These are phyloP conservation scores for Cyphomyrus plagiostoma DNA, from an alignment of 2,113 vertebrate species.

Conservation along the genomic window DNA sequence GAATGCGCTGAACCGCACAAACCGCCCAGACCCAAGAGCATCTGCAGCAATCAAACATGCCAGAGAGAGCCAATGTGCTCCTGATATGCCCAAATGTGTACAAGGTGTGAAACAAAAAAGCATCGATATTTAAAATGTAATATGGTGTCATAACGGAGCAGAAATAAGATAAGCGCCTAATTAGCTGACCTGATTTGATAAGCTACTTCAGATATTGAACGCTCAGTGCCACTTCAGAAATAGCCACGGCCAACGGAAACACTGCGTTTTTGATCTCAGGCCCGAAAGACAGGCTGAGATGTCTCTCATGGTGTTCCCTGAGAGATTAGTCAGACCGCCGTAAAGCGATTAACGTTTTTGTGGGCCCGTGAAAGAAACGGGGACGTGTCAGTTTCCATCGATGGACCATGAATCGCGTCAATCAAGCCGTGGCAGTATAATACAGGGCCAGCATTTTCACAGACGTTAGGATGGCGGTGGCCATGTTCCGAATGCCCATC, in stretches of 20 bases:
- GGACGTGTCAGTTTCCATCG: not conserved
- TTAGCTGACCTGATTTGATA: slow-evolving; percentile 72
- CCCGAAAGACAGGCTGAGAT: slow-evolving; percentile 54
- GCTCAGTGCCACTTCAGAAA: slow-evolving; percentile 58
- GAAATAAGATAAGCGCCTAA: slow-evolving; percentile 71
- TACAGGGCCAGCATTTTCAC: too few species aligned
- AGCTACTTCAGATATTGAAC: slow-evolving; percentile 67
- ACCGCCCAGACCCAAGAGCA: not conserved
- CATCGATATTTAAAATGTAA: slow-evolving; percentile 24
- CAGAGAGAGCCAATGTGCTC: not conserved
- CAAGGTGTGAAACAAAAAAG: not conserved
- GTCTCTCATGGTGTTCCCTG: slow-evolving; percentile 36
- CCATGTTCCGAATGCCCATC: not conserved
- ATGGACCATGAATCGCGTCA: too few species aligned
- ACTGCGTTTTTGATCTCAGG: slow-evolving; percentile 60
- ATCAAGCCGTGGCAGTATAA: not conserved
- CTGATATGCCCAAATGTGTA: not conserved
- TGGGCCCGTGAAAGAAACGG: not conserved
- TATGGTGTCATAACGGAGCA: slow-evolving; percentile 59
- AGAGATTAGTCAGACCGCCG: not conserved
- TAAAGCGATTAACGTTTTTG: not conserved
- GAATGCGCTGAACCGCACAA: not conserved
- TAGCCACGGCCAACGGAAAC: slow-evolving; percentile 48
- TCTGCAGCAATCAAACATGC: not conserved
- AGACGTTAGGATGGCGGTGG: not conserved